Evolutionary conservation across 2,888 invertebrate genomes (phyloP), one percentile per base, ranked within the genome.

Genomic region (Caenorhabditis imperialis): DNA sequence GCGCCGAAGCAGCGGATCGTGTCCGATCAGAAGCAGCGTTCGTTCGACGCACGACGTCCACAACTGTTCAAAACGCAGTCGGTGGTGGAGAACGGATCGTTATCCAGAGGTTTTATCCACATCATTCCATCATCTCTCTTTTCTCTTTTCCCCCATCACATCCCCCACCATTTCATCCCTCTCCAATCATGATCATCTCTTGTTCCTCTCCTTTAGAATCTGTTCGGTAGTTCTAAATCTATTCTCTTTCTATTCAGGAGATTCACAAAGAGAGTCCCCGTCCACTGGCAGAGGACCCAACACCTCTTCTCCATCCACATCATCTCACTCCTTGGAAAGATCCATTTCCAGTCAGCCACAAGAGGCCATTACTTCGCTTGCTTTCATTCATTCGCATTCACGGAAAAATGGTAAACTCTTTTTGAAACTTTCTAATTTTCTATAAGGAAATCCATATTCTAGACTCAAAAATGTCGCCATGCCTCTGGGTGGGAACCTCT

Each of bases 401-500:
- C 85, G 83, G 45, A 67, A 81, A 57, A 81, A 79, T 45, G 80
- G 86, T 87, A n/a, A n/a, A n/a, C n/a, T n/a, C n/a, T 30, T 30
- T 6, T 30, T 30, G 6, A 7, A 30, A 10, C 30, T 10, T 7
- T 7, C 6, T 10, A 30, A 30, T 30, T 30, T 47, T 23, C 16
- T 12, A 25, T 25, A 16, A 4, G 18, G 53, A 20, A 44, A 10
- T 33, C 12, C 25, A 25, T 16, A 8, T 58, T 84, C 50, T 55
- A 86, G 86, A 79, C 27, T 35, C 81, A 12, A 83, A 84, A 91
- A 94, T 93, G 88, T 74, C 77, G 12, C 96, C 98, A 82, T 96
- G 96, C 85, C 91, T 99, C 81, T 99, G 98, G 98, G 93, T 98
- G 86, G 98, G 99, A 86, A 98, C 97, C 83, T 95, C 95, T 89